Conservation (phyloP, 2,888 invertebrate species). For the Strigamia crassipes region DNA sequence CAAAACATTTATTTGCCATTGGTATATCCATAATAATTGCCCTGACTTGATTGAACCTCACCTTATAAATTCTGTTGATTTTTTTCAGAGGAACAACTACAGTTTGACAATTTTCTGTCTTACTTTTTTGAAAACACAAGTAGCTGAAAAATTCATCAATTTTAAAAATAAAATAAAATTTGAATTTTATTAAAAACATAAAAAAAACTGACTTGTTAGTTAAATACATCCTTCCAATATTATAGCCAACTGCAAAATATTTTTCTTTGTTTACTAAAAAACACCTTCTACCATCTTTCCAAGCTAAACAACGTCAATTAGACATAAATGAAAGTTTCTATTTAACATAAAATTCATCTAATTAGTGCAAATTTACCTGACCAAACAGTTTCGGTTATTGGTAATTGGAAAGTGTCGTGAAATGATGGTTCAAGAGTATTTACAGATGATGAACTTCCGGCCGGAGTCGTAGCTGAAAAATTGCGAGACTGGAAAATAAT, state of each 20-base stretch:
- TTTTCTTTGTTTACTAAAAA: background rate
- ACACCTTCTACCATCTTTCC: constrained; percentile 8
- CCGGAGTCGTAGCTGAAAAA: background rate
- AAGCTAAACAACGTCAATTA: background rate
- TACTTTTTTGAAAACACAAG: background rate
- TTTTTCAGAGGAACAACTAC: background rate
- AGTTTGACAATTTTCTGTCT: background rate
- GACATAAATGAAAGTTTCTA: background rate
- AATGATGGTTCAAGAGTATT: background rate
- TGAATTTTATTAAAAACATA: background rate
- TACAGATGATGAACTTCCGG: background rate
- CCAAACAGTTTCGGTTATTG: background rate
- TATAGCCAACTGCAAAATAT: background rate
- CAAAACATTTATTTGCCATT: background rate
- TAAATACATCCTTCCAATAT: background rate
- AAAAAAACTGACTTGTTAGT: background rate
- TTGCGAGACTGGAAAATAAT: background rate
- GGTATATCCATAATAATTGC: background rate
- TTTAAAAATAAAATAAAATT: background rate
- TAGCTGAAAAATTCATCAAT: background rate
- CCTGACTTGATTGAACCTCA: background rate
- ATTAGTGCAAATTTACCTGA: background rate
- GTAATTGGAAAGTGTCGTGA: background rate
- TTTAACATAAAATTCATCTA: too few species aligned
- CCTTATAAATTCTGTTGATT: background rate